phyloP scores from a whole-genome alignment of 1,140 invertebrate genomes.

The Fopius arisanus region DNA sequence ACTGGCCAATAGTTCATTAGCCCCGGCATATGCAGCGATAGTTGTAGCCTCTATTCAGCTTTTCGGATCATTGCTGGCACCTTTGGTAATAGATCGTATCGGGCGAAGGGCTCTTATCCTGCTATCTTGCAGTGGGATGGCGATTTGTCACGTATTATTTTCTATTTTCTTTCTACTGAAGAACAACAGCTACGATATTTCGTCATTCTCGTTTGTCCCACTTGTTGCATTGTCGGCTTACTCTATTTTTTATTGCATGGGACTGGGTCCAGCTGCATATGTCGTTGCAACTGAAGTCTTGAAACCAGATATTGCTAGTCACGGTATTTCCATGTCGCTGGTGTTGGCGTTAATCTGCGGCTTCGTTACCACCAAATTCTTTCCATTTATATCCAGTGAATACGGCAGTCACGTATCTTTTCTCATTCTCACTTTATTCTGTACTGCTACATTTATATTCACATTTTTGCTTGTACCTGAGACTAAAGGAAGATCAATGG shows the following conservation, averaged over 20 bases:
- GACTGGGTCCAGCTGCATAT: constrained; percentile 67
- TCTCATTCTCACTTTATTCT: constrained; percentile 44
- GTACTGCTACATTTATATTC: constrained; percentile 41
- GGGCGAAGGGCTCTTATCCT: constrained; percentile 69
- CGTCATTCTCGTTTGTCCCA: constrained; percentile 63
- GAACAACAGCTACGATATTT: constrained; percentile 43
- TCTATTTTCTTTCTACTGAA: constrained; percentile 61
- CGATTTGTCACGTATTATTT: constrained; percentile 54
- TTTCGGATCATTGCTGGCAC: constrained; percentile 61
- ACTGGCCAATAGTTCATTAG: constrained; percentile 59
- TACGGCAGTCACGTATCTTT: constrained; percentile 55
- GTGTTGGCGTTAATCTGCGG: constrained; percentile 63
- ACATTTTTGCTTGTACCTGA: constrained; percentile 68
- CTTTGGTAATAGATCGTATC: constrained; percentile 67
- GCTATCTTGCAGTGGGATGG: constrained; percentile 63
- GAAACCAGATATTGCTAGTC: constrained; percentile 59
- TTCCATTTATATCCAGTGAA: constrained; percentile 42
- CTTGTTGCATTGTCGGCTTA: constrained; percentile 66
- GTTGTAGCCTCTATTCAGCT: constrained; percentile 62
- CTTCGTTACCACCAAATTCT: constrained; percentile 67
- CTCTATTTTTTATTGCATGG: constrained; percentile 66
- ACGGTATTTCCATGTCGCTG: constrained; percentile 63
- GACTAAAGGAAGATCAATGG: constrained; percentile 70
- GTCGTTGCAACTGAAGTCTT: constrained; percentile 73
- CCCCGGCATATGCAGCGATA: constrained; percentile 63